Evolutionary conservation across 2,797 vertebrate genomes (phyloP), one percentile per base, ranked within the genome.

Genomic region (Falco naumanni): DNA sequence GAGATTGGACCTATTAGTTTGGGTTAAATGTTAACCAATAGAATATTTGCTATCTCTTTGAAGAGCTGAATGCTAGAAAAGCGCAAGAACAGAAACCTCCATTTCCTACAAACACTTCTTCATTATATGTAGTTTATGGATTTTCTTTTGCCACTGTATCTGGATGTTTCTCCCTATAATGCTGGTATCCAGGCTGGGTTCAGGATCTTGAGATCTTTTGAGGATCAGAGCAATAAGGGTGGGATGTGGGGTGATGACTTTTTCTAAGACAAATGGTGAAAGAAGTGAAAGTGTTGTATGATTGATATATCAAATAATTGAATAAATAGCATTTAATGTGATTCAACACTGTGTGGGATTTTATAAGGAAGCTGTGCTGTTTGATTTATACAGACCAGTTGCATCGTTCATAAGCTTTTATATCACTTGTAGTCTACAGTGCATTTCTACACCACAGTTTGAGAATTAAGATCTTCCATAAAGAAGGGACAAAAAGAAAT

Each of bases 11-110:
- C 94, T 91, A 83, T 91, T 95, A 90, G 92, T 94, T 93, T 90
- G 85, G 97, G 98, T 98, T 97, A 98, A 98, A 97, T 82, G 93
- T 94, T 97, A 93, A 78, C 54, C 61, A 90, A 86, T 86, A 78
- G 74, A 85, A 77, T 84, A 94, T 86, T 87, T 93, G 76, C 87
- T 83, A 76, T 74, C 71, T 72, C 72, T 95, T 83, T 81, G 71
- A 89, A 79, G 65, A 43, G 48, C 56, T 90, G 84, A 88, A 71
- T 59, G 43, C 10, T 90, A 76, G 31, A 83, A 93, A 94, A 93
- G 43, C 31, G 85, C 34, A 81, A 65, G 77, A 89, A 54, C 18
- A 83, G 48, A 95, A 92, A 87, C 83, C 24, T 91, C 41, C 5
- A 56, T 89, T 90, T 75, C 64, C 59, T 92, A 34, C 68, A 77